Conservation (phyloP, 2,797 vertebrate genomes). For the Anguilla megastoma region DNA sequence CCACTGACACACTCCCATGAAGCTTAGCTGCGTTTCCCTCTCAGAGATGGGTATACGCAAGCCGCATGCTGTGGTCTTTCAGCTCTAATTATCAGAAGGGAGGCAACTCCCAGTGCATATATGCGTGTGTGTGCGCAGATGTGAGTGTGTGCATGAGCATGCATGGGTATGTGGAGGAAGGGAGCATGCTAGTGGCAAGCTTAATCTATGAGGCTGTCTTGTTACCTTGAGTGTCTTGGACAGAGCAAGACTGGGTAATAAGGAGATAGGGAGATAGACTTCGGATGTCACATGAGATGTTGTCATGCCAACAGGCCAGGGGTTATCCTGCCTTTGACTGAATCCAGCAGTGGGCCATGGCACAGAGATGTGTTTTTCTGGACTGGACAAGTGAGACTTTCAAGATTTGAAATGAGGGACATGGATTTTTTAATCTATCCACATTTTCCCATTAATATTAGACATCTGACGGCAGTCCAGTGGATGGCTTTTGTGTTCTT, state of each 20-base stretch:
- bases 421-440: background rate
- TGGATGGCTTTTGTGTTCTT: background rate
- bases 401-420: background rate
- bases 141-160: background rate
- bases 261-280: background rate
- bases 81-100: background rate
- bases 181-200: background rate
- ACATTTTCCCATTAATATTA: background rate
- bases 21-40: background rate
- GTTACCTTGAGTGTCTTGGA: background rate
- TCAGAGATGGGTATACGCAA: background rate
- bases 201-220: background rate
- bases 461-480: background rate
- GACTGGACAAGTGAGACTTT: background rate
- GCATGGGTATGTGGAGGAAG: background rate
- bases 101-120: background rate
- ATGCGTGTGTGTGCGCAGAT: background rate
- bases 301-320: conserved; percentile 5
- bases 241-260: background rate
- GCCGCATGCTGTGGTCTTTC: background rate
- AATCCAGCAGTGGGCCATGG: background rate
- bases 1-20: background rate
- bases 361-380: background rate
- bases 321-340: conserved; percentile 1
- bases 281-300: background rate